Conservation (phyloP, 2,888 invertebrate species). For the Byasa hedistus region DNA sequence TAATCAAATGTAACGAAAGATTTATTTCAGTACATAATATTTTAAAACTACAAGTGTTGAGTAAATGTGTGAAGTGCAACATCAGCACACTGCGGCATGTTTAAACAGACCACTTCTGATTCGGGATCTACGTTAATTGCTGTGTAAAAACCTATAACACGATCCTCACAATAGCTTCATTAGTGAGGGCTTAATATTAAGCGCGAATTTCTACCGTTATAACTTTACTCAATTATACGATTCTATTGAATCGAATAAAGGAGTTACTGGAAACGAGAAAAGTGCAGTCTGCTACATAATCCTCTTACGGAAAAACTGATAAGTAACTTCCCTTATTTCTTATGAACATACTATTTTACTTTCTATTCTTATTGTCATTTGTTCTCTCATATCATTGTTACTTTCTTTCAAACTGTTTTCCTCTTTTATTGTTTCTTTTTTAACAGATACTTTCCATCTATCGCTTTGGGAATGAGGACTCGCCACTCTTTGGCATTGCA, state of each 20-base stretch:
- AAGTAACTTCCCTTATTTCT: neutral
- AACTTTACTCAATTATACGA: slow-evolving; percentile 35
- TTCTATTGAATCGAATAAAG: slow-evolving; percentile 43
- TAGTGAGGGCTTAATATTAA: slow-evolving; percentile 34
- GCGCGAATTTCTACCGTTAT: slow-evolving; percentile 37
- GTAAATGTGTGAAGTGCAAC: neutral
- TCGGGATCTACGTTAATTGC: slow-evolving; percentile 38
- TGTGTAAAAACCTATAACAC: slow-evolving; percentile 37
- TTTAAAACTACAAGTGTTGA: neutral
- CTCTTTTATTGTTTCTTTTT: no score
- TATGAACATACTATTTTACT: neutral
- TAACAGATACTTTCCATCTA: no score
- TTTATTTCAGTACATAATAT: neutral
- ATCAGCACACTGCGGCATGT: slow-evolving; percentile 31
- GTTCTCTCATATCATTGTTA: no score
- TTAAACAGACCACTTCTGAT: slow-evolving; percentile 49
- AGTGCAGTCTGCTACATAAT: neutral
- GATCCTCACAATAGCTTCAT: slow-evolving; percentile 42
- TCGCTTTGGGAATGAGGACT: no score
- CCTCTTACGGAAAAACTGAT: neutral
- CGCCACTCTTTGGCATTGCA: no score
- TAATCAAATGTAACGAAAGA: neutral
- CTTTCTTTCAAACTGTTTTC: no score
- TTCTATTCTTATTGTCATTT: no score
- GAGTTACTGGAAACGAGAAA: neutral